phyloP scores from a whole-genome alignment of 2,113 vertebrate species.

The Xenopus laevis region DNA sequence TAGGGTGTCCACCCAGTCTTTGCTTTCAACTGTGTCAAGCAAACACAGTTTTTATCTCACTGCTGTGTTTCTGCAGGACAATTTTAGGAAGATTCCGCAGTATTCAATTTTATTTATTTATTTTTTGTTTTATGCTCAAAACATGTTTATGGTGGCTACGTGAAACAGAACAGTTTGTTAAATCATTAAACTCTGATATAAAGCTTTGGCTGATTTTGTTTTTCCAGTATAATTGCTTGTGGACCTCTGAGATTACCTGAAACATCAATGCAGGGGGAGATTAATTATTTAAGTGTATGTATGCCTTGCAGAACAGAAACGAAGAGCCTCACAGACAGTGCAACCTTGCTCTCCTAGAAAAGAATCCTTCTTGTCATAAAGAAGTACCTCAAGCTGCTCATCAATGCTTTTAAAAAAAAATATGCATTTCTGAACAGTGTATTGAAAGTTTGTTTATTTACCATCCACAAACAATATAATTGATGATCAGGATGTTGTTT shows the following conservation, averaged over 20 bases:
- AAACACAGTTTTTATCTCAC: neutral
- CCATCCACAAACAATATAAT: neutral
- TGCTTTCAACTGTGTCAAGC: too few species aligned
- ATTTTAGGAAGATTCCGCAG: neutral
- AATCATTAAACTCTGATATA: neutral
- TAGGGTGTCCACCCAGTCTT: too few species aligned
- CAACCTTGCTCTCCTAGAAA: constrained; percentile 4
- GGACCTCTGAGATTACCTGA: constrained; percentile 31
- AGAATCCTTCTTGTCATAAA: constrained; percentile 27
- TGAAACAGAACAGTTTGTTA: constrained; percentile 8
- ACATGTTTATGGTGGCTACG: neutral
- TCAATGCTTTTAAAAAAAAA: neutral
- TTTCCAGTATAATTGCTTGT: constrained; percentile 23
- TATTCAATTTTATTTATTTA: neutral
- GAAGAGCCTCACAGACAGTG: constrained; percentile 2
- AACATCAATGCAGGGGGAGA: constrained; percentile 8
- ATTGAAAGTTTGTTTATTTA: neutral
- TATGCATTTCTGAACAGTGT: neutral
- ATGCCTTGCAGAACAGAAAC: constrained; percentile 26
- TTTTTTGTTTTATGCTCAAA: neutral
- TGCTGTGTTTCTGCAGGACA: neutral
- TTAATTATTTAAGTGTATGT: constrained; percentile 25
- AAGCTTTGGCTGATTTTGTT: constrained; percentile 5
- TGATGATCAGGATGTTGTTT: neutral
- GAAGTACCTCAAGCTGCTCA: constrained; percentile 11